Percentiles rank a stretch among this genome's conserved stretches.
These are phyloP conservation scores for Seriola aureovittata DNA, from an alignment of 2,113 vertebrate genomes.

Conservation along the genomic window DNA sequence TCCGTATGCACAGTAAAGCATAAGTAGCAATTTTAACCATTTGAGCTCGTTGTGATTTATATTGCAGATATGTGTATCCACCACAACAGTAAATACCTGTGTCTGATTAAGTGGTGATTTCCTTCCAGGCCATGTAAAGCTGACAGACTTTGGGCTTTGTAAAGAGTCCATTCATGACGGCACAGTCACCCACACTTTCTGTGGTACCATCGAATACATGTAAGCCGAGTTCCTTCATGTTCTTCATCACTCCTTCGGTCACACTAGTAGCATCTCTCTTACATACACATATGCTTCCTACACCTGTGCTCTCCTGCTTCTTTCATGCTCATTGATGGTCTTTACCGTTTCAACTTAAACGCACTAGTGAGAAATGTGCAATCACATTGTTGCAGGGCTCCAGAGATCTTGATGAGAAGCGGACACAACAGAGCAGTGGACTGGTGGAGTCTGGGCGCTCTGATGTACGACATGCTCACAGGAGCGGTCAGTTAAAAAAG, in stretches of 20 bases:
- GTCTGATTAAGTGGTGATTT: conserved; percentile 25
- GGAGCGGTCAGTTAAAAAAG: conserved; percentile 93
- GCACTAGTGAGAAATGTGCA: background rate
- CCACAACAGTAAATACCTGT: background rate
- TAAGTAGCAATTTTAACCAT: background rate
- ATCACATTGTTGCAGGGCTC: conserved; percentile 87
- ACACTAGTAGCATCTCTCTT: background rate
- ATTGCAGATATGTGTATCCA: background rate
- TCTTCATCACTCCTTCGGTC: background rate
- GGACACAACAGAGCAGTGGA: conserved; percentile 99
- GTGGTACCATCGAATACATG: conserved; percentile 99
- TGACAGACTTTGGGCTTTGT: conserved; percentile 98
- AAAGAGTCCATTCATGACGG: conserved; percentile 99
- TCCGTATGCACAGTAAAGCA: background rate
- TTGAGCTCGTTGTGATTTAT: background rate
- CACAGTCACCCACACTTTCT: conserved; percentile 99
- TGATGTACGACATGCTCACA: conserved; percentile 99
- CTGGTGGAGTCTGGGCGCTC: conserved; percentile 99
- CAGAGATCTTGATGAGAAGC: conserved; percentile 98
- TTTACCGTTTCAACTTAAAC: background rate
- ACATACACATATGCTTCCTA: background rate
- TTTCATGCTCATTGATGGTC: background rate
- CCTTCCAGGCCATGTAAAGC: conserved; percentile 93
- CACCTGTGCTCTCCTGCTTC: too few species aligned
- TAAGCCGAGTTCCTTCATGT: conserved; percentile 76